Conservation (phyloP, 2,888 invertebrate genomes). For the Cerastis rubricosa region DNA sequence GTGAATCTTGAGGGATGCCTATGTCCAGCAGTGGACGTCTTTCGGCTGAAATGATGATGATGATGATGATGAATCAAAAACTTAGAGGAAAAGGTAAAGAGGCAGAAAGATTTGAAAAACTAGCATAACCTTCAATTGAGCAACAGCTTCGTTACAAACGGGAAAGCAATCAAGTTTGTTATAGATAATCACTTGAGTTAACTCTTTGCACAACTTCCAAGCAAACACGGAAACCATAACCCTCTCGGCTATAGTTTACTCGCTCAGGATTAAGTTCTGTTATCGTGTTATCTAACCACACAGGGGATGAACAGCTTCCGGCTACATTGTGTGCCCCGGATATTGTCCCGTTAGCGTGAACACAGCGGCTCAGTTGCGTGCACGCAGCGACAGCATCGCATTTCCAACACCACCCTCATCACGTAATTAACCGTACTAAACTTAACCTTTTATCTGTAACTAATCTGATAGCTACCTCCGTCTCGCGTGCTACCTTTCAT, state of each 20-base stretch:
- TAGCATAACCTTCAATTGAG: not conserved
- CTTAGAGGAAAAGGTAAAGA: not conserved
- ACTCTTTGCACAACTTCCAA: conserved; percentile 31
- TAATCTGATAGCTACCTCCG: conserved; percentile 51
- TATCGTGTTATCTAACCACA: conserved; percentile 41
- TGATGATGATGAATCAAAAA: too few species aligned
- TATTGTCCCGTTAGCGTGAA: conserved; percentile 59
- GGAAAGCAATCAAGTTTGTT: conserved; percentile 20
- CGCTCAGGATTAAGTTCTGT: conserved; percentile 41
- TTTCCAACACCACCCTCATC: conserved; percentile 57
- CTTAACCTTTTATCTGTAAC: conserved; percentile 61
- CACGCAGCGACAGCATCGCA: conserved; percentile 54
- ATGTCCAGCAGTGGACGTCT: too few species aligned
- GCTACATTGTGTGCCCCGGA: conserved; percentile 64
- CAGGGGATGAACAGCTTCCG: conserved; percentile 64
- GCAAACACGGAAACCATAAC: conserved; percentile 21
- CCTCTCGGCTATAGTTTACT: conserved; percentile 15
- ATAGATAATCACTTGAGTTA: conserved; percentile 27
- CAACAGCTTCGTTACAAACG: not conserved
- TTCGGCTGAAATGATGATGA: too few species aligned
- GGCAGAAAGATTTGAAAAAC: not conserved
- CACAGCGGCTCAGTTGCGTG: conserved; percentile 64
- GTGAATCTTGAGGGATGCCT: too few species aligned
- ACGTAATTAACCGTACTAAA: conserved; percentile 64
- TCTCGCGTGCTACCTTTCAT: conserved; percentile 72